Conservation (phyloP, 2,113 vertebrate species). For the Oostethus manadensis region DNA sequence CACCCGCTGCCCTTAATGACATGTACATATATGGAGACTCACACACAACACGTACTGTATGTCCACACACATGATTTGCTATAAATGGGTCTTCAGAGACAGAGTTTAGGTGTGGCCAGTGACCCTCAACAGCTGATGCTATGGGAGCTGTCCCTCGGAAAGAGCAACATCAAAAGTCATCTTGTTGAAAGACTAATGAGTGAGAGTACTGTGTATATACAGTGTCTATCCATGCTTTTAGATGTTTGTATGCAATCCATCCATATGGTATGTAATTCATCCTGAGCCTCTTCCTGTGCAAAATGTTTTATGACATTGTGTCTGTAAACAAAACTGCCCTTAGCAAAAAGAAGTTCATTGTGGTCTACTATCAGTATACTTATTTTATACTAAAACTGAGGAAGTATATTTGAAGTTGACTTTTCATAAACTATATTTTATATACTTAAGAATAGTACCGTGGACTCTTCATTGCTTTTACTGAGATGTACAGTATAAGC, state of each 20-base stretch:
- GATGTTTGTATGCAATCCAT: not conserved
- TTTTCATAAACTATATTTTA: too few species aligned
- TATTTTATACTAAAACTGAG: too few species aligned
- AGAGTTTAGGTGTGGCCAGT: not conserved
- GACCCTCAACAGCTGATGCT: not conserved
- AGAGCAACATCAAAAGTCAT: not conserved
- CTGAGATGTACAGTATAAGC: too few species aligned
- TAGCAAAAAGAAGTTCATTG: too few species aligned
- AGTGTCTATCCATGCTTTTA: not conserved
- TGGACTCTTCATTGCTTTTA: too few species aligned
- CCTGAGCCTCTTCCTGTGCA: not conserved
- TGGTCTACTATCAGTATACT: too few species aligned
- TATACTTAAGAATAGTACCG: too few species aligned
- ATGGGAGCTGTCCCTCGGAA: not conserved
- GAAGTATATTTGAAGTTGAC: too few species aligned
- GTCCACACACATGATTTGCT: not conserved
- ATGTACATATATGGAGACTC: not conserved
- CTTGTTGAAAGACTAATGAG: conserved; percentile 1
- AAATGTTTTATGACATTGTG: conserved; percentile 3
- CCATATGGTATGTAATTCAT: not conserved
- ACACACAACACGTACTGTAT: not conserved
- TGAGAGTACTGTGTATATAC: not conserved
- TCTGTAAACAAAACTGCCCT: not conserved
- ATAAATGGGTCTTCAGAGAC: not conserved
- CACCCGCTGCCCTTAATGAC: not conserved